Conservation (phyloP, 2,888 invertebrate species). For the Chrysina gloriosa region DNA sequence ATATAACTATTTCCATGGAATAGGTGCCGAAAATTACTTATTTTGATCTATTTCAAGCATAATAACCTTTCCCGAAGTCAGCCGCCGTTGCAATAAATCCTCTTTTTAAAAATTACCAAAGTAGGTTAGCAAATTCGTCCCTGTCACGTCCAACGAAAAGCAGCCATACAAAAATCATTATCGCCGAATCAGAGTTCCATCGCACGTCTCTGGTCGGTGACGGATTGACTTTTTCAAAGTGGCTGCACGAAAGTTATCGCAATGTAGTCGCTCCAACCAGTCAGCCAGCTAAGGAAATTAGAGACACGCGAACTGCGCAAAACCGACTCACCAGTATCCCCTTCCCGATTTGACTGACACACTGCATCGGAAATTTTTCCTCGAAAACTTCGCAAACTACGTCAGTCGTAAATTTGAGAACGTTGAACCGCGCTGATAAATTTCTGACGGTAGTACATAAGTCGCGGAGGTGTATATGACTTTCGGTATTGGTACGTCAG, state of each 20-base stretch:
- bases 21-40: no score
- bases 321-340: not conserved
- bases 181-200: not conserved
- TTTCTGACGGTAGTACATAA: not conserved
- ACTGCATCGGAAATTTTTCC: constrained; percentile 1
- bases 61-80: no score
- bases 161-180: constrained; percentile 2
- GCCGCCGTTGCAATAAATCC: no score
- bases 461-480: no score
- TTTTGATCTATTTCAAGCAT: no score
- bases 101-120: no score
- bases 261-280: not conserved
- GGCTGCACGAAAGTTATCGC: constrained; percentile 27
- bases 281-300: no score
- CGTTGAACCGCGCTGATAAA: not conserved
- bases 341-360: constrained; percentile 4
- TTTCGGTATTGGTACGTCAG: not conserved
- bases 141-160: constrained; percentile 3
- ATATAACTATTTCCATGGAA: no score
- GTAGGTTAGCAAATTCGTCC: not conserved
- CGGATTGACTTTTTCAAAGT: constrained; percentile 29
- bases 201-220: not conserved
- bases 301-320: constrained; percentile 4
- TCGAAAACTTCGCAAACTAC: not conserved
- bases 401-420: constrained; percentile 7